Percentiles rank a stretch among this genome's conserved stretches.
phyloP scores from a whole-genome alignment of 2,888 invertebrate genomes.

The Drosophila monieri region DNA sequence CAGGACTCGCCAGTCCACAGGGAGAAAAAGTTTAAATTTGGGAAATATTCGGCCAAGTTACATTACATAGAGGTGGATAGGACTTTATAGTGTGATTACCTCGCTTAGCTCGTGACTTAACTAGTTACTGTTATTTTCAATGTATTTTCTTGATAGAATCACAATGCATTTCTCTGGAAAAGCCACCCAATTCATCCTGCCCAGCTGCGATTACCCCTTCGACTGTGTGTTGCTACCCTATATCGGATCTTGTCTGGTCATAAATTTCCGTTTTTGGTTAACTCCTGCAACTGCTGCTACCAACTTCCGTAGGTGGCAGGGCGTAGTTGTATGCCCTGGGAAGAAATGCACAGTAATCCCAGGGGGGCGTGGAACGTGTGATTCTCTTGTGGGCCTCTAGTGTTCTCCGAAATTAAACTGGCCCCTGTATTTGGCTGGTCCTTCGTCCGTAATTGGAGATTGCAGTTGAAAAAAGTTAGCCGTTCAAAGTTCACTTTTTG shows the following conservation, averaged over 20 bases:
- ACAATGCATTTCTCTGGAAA: neutral
- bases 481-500: constrained; percentile 70
- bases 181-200: neutral
- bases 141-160: no score
- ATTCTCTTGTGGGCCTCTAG: constrained; percentile 20
- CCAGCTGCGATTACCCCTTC: neutral
- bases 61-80: neutral
- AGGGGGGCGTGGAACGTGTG: constrained; percentile 14
- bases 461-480: constrained; percentile 69
- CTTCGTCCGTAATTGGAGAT: constrained; percentile 74
- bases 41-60: neutral
- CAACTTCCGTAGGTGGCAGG: constrained; percentile 16
- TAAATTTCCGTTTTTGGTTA: constrained; percentile 71
- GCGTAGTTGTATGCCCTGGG: neutral
- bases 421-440: constrained; percentile 16
- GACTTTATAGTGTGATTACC: neutral
- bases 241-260: constrained; percentile 55
- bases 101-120: neutral
- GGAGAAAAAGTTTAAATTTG: neutral
- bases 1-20: constrained; percentile 18
- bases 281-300: constrained; percentile 45
- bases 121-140: no score
- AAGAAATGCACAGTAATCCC: constrained; percentile 2
- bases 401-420: constrained; percentile 8
- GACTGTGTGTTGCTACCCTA: constrained; percentile 13